phyloP scores from a whole-genome alignment of 2,888 invertebrate genomes.

The Athripsodes cinereus region DNA sequence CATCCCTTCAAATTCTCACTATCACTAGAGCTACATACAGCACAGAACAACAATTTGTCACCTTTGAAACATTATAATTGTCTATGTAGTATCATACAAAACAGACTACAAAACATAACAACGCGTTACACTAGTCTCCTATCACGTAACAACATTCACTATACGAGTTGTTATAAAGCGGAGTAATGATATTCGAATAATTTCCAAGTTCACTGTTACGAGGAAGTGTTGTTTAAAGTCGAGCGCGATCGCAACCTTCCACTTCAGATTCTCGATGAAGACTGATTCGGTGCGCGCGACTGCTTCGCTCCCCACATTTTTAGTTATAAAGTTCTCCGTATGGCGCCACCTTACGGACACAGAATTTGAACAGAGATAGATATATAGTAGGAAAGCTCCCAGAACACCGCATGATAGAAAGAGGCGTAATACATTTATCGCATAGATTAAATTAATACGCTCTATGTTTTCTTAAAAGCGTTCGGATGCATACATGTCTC shows the following conservation, averaged over 20 bases:
- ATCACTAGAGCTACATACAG: constrained; percentile 9
- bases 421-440: constrained; percentile 18
- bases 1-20: constrained; percentile 10
- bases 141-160: constrained; percentile 9
- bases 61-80: constrained; percentile 15
- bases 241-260: constrained; percentile 6
- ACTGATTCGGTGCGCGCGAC: constrained; percentile 20
- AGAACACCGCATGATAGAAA: constrained; percentile 7
- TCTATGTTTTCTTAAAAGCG: constrained; percentile 7
- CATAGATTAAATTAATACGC: constrained; percentile 20
- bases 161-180: neutral
- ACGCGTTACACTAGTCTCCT: constrained; percentile 7
- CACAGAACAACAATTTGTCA: constrained; percentile 12
- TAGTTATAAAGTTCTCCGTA: constrained; percentile 8
- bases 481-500: neutral
- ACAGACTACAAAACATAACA: neutral
- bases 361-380: constrained; percentile 12
- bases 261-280: constrained; percentile 11
- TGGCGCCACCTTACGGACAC: constrained; percentile 25
- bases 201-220: constrained; percentile 17
- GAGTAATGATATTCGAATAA: constrained; percentile 15
- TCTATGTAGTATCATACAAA: constrained; percentile 1
- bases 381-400: neutral
- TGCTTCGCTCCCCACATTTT: constrained; percentile 2
- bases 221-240: constrained; percentile 5